Evolutionary conservation across 2,888 invertebrate species (phyloP), one percentile per base, ranked within the genome.

Genomic region (Eugnorisma glareosa): DNA sequence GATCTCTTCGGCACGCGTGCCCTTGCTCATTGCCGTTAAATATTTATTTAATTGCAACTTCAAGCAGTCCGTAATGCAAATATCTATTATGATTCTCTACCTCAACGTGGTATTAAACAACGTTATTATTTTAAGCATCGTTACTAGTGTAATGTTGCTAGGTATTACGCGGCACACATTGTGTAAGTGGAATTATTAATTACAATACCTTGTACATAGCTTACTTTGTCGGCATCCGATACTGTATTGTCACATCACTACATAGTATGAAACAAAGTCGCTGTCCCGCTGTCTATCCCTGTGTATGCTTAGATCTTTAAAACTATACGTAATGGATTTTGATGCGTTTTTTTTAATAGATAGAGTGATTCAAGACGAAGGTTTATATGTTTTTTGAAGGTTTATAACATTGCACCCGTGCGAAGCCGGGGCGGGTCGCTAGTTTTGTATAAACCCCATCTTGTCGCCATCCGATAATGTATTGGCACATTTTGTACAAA

Each of bases 21-120:
- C 90, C 88, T 91, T 91, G 91, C 85, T 77, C 68, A 82, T 79
- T 86, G 86, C 77, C 77, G 75, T 90, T 88, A 89, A 86, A 85
- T 89, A 88, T 89, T 83, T 87, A 90, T 89, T 90, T 89, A 88
- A 91, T 87, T 89, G 82, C 83, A 86, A 86, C 85, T 86, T 67
- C 68, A 82, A 82, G 43, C 40, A 59, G 72, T 81, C 77, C 73
- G 80, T 81, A 86, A 85, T 86, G 74, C 71, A 83, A 79, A 83
- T 72, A 84, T 74, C 73, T 79, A 86, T 82, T 71, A 57, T 77
- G 78, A 61, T 57, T 67, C 64, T 82, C 43, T 77, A 51, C 31
- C 64, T 73, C 57, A 40, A 77, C 69, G 69, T 76, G 77, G 74
- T 71, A 84, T 83, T 88, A 67, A 70, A 66, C 68, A 67, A 51